Base-by-base conservation (phyloP, 2,888 invertebrate genomes). In the Netelia inedita region DNA sequence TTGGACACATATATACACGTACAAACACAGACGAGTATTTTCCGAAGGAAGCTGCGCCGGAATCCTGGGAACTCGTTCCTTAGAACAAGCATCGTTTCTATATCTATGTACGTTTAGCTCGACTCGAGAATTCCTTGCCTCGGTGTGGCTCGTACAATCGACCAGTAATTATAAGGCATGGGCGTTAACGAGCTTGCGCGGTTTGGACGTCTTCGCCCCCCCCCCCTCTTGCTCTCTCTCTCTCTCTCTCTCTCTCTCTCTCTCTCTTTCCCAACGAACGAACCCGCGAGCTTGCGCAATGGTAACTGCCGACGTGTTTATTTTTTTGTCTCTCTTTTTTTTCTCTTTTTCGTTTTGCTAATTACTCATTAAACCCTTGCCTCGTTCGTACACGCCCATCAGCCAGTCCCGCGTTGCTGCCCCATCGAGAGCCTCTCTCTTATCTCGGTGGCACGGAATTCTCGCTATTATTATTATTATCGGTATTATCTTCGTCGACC, bases 81-180 rank as follows among this genome's bases (percentile, higher is more conserved):
- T 55, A 23, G 19, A 66, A 46, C 50, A 69, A 74, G 50, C 71
- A 69, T 14, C 50, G 41, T 76, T 23, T 53, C 6, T 19, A 14
- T 28, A 2, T 3, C 14, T 46, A 41, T 61, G 35, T 59, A 65
- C 43, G 55, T 43, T 35, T 63, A 21, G 35, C 2, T 16, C 21
- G n/a, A 3, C 41, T 21, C 65, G 46, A 11, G 59, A 43, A 43
- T 11, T 21, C n/a, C 71, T 87, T 83, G 83, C 72, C 80, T 80
- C 81, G 86, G 83, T 86, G 86, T 84, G 88, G 83, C 79, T 87
- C 35, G 41, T 65, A 71, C 28, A 72, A 73, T 8, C 78, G 90
- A 83, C 88, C 90, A 89, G 90, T 91, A 91, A 92, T 92, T 92
- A 91, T 88, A 88, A 88, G 87, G 85, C 86, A 88, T 87, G 87